Conservation (phyloP, 2,888 invertebrate species). For the Dasysyrphus albostriatus region DNA sequence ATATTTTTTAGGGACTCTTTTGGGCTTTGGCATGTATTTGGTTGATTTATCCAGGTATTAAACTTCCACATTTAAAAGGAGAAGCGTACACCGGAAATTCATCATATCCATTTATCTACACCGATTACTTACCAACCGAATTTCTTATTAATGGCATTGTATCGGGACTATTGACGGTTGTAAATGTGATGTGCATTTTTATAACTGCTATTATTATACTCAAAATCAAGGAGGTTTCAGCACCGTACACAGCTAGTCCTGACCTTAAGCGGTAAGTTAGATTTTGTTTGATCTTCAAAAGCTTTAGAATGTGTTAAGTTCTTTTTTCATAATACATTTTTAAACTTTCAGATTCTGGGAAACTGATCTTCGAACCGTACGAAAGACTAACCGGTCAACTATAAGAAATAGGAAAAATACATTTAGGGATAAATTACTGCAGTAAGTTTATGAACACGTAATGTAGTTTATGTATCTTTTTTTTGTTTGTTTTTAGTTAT, state of each 20-base stretch:
- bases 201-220: conserved; percentile 91
- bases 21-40: conserved; percentile 91
- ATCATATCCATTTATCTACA: conserved; percentile 88
- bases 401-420: conserved; percentile 80
- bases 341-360: conserved; percentile 88
- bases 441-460: conserved; percentile 79
- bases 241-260: conserved; percentile 90
- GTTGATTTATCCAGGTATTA: conserved; percentile 88
- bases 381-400: conserved; percentile 88
- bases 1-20: conserved; percentile 86
- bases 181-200: conserved; percentile 93
- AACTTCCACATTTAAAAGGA: conserved; percentile 89
- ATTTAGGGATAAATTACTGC: conserved; percentile 77
- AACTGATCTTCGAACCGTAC: conserved; percentile 90
- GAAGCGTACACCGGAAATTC: conserved; percentile 87
- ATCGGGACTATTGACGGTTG: conserved; percentile 90
- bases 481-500: no score
- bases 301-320: background rate
- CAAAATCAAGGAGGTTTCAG: conserved; percentile 93
- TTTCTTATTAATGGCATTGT: conserved; percentile 91
- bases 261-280: conserved; percentile 86
- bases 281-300: background rate
- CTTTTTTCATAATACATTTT: background rate
- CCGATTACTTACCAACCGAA: conserved; percentile 90
- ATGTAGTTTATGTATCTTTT: no score